Base-by-base conservation (phyloP, 2,113 vertebrate genomes). In the Pontoporia blainvillei region DNA sequence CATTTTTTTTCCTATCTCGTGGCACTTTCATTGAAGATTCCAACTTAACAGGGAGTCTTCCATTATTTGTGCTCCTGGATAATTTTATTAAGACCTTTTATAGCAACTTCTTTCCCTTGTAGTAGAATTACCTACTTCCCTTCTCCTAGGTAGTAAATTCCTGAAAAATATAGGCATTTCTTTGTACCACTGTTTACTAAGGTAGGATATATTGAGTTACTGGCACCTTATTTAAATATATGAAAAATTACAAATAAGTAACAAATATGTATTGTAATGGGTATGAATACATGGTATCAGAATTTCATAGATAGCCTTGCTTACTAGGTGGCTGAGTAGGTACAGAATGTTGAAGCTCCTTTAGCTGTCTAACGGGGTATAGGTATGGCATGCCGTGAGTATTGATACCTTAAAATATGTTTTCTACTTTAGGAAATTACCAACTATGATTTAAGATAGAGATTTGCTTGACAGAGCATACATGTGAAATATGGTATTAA, bases 331-430 rank as follows among this genome's bases (percentile, higher is more conserved):
- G 21, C 29, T 46, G 0, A 31, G 8, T 7, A 61, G 59, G n/a
- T 15, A 9, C 41, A 31, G 3, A 15, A 4, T 20, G 17, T 11
- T 41, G 12, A 67, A 27, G 2, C 23, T 66, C 44, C 54, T n/a
- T 54, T 0, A 0, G 0, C 20, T 9, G 23, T 7, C 61, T 78
- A 4, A 1, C 27, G 39, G 31, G 27, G 34, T 34, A 7, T 0
- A 11, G 36, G 34, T 34, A 3, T 1, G 4, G 54, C 1, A 25
- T 15, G 8, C 21, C 49, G 39, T 11, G 41, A 67, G 14, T 36
- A 52, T 61, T 29, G 52, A 44, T 21, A 44, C 25, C 27, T 3
- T 25, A 14, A 64, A 27, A 31, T 14, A 23, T 13, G 9, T 15
- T 46, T 71, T 36, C 44, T 14, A 7, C 34, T 49, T 29, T 41